Evolutionary conservation across 2,888 invertebrate species (phyloP).

Genomic region (Glomeris marginata): DNA sequence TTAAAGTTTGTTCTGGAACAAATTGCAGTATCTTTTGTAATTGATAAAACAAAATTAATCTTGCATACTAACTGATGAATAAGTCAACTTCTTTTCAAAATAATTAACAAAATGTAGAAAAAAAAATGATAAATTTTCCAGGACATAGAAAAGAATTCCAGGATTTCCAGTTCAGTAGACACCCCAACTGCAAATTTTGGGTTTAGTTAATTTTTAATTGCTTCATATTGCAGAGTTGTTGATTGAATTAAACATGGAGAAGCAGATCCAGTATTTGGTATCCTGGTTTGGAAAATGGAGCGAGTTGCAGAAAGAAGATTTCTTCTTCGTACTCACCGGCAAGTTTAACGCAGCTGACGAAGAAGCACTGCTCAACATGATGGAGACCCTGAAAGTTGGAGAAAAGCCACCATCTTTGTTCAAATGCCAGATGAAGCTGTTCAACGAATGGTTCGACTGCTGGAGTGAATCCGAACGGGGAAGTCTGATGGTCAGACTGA

Average conservation of each 20-base stretch:
- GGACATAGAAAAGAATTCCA: too few relatives aligned
- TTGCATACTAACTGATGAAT: too few relatives aligned
- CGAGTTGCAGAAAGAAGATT: conserved; percentile 70
- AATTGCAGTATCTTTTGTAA: too few relatives aligned
- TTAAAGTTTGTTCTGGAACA: too few relatives aligned
- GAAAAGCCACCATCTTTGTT: conserved; percentile 31
- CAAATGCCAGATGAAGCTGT: conserved; percentile 31
- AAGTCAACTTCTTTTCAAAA: too few relatives aligned
- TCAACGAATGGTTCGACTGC: conserved; percentile 29
- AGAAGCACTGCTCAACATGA: conserved; percentile 1
- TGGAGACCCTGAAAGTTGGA: conserved; percentile 4
- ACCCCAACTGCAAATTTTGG: too few relatives aligned
- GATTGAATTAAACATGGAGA: conserved; percentile 2
- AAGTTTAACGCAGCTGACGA: conserved; percentile 38
- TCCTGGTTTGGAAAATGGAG: conserved; percentile 85
- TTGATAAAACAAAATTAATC: too few relatives aligned
- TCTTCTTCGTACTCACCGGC: conserved; percentile 57
- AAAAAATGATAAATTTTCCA: too few relatives aligned
- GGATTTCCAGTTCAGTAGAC: too few relatives aligned
- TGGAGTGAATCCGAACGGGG: conserved; percentile 28
- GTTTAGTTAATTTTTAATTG: too few relatives aligned
- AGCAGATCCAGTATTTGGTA: conserved; percentile 61
- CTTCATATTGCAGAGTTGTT: too few relatives aligned
- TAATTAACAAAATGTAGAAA: too few relatives aligned
- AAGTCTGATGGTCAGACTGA: conserved; percentile 25